Conservation (phyloP, 1,140 invertebrate genomes). For the Aphis gossypii region DNA sequence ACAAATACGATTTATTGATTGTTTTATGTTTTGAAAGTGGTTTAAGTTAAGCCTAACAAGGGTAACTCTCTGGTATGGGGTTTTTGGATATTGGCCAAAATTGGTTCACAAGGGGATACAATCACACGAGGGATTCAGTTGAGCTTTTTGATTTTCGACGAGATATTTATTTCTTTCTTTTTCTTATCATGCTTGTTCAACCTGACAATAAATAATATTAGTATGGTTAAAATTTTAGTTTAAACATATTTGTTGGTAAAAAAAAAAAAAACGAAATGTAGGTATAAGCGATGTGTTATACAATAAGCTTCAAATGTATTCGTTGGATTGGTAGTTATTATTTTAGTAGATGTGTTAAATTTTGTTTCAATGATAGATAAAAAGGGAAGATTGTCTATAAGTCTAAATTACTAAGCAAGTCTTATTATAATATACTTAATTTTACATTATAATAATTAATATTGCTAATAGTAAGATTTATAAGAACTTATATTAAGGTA, state of each 20-base stretch:
- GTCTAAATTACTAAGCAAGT: too few relatives aligned
- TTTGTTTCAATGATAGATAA: too few relatives aligned
- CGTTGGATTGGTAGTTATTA: too few relatives aligned
- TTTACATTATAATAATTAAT: too few relatives aligned
- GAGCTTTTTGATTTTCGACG: slow-evolving; percentile 25
- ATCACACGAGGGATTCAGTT: slow-evolving; percentile 43
- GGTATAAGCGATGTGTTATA: too few relatives aligned
- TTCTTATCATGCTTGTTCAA: not conserved
- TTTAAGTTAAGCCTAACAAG: slow-evolving; percentile 41
- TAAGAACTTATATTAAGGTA: too few relatives aligned
- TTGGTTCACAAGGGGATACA: slow-evolving; percentile 22
- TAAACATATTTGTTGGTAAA: not conserved
- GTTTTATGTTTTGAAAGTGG: slow-evolving; percentile 43
- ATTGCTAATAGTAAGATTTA: too few relatives aligned
- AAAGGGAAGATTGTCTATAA: too few relatives aligned
- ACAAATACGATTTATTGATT: slow-evolving; percentile 41
- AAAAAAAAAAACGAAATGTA: not conserved
- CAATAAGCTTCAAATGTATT: too few relatives aligned
- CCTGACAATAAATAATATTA: not conserved
- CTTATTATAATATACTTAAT: too few relatives aligned
- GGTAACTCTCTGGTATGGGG: not conserved
- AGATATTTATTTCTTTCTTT: not conserved
- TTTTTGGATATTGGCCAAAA: slow-evolving; percentile 43
- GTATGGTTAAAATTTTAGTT: not conserved
- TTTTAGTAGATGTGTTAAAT: too few relatives aligned